Evolutionary conservation across 2,888 invertebrate genomes (phyloP).

Genomic region (Melikaiella ostensackeni): DNA sequence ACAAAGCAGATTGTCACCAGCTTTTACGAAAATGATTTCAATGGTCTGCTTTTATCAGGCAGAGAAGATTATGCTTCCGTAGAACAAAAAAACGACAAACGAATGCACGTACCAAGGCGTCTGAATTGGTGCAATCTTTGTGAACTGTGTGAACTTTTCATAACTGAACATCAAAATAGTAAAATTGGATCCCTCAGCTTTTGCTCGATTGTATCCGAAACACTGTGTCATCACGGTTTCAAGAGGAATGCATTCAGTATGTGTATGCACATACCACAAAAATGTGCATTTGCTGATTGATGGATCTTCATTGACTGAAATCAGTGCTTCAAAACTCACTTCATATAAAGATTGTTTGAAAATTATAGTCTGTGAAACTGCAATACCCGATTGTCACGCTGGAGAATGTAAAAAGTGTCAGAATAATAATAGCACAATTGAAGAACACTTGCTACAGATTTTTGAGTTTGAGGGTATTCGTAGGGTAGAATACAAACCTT

Average conservation of each 20-base stretch:
- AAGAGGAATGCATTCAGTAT: slow-evolving; percentile 12
- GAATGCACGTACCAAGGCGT: neutral
- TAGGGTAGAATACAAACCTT: neutral
- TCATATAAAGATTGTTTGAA: slow-evolving; percentile 24
- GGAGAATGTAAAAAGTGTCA: slow-evolving; percentile 9
- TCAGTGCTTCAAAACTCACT: slow-evolving; percentile 11
- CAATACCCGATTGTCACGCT: slow-evolving; percentile 7
- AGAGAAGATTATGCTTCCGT: slow-evolving; percentile 20
- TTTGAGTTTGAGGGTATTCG: neutral
- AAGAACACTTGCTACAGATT: neutral
- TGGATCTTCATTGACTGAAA: slow-evolving; percentile 18
- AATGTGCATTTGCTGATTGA: slow-evolving; percentile 13
- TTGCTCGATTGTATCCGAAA: slow-evolving; percentile 9
- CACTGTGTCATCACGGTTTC: slow-evolving; percentile 8
- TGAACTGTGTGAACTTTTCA: slow-evolving; percentile 9
- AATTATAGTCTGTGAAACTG: slow-evolving; percentile 6
- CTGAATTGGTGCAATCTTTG: slow-evolving; percentile 19
- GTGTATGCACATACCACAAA: slow-evolving; percentile 16
- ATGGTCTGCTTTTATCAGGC: neutral
- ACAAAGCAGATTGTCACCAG: neutral
- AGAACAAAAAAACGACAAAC: neutral
- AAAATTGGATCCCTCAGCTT: slow-evolving; percentile 14
- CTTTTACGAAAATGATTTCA: slow-evolving; percentile 15
- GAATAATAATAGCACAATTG: slow-evolving; percentile 3
- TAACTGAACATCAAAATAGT: slow-evolving; percentile 3